Base-by-base conservation (phyloP, 2,797 vertebrate species). In the Lates japonicus region DNA sequence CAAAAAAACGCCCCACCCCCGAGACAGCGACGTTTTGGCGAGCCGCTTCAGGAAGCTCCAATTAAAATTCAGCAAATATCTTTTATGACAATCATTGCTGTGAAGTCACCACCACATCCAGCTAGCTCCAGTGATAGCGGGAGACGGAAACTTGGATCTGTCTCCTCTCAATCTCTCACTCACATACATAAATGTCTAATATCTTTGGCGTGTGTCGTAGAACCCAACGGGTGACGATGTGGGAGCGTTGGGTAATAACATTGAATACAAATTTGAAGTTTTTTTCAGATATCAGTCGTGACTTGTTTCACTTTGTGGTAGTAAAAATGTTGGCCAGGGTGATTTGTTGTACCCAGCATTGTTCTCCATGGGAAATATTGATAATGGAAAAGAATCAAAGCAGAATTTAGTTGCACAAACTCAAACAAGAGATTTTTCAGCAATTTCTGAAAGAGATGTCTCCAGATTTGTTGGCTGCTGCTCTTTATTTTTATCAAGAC, bases 51-150 rank as follows among this genome's bases (percentile, higher is more conserved):
- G 70, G 64, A 81, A 78, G 73, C 14, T 62, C 65, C 82, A 80
- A 78, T 92, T 92, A 84, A 87, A 79, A 88, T 81, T 78, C 78
- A 76, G 80, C 48, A 60, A 85, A 85, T 87, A 84, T 88, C 52
- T 78, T 74, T 86, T 88, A 81, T 90, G 87, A 89, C 90, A 94
- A 88, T 86, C 91, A 71, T 68, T 78, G 70, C 52, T 41, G 58
- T 70, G 90, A 92, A 87, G 83, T 79, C 87, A 87, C 79, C 78
- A 76, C 79, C 70, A 84, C 85, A 87, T 87, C 84, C 81, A 64
- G 67, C 67, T 33, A 73, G 71, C 67, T 74, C 12, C 94, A 93
- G 93, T 52, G 83, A 87, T 90, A 62, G 63, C 49, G 25, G 33
- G 42, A 61, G 71, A 78, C 33, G 72, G 86, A 89, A 91, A 88